Percentiles rank a stretch among this genome's conserved stretches.
Conservation (phyloP, 1,140 invertebrate genomes). For the Microplitis demolitor region DNA sequence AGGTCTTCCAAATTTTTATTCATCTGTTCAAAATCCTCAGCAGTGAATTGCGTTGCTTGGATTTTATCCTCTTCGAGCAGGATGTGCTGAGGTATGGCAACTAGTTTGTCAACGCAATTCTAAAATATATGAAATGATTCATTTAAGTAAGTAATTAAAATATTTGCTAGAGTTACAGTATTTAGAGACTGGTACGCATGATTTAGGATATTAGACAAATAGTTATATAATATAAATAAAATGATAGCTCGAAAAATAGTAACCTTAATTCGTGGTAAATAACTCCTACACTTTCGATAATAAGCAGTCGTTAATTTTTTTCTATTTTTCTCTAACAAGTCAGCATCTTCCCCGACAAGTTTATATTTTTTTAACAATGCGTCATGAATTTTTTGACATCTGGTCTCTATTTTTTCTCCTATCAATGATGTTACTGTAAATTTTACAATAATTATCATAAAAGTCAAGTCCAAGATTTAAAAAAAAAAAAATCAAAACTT, state of each 20-base stretch:
- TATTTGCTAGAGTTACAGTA: neutral
- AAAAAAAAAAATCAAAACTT: conserved; percentile 1
- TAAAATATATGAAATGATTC: conserved; percentile 27
- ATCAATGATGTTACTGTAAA: conserved; percentile 43
- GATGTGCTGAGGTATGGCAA: conserved; percentile 44
- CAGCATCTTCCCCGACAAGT: conserved; percentile 23
- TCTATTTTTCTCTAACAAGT: conserved; percentile 31
- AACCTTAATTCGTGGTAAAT: conserved; percentile 47
- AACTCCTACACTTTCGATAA: conserved; percentile 18
- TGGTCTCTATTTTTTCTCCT: conserved; percentile 36
- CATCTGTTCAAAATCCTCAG: conserved; percentile 37
- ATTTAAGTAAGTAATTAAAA: neutral
- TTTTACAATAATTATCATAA: conserved; percentile 8
- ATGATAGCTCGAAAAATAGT: conserved; percentile 26
- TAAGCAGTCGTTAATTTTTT: conserved; percentile 40
- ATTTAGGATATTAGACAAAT: neutral
- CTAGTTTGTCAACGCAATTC: conserved; percentile 41
- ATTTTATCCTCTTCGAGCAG: conserved; percentile 45
- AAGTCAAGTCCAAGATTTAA: neutral
- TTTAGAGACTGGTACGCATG: neutral
- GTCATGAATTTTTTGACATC: conserved; percentile 35
- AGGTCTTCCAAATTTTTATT: conserved; percentile 37
- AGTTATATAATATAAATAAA: neutral
- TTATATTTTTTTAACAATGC: conserved; percentile 38
- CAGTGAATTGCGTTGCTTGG: conserved; percentile 45